These are phyloP conservation scores for Enteromius mattozi DNA, from an alignment of 2,797 vertebrate species.

Conservation along the genomic window DNA sequence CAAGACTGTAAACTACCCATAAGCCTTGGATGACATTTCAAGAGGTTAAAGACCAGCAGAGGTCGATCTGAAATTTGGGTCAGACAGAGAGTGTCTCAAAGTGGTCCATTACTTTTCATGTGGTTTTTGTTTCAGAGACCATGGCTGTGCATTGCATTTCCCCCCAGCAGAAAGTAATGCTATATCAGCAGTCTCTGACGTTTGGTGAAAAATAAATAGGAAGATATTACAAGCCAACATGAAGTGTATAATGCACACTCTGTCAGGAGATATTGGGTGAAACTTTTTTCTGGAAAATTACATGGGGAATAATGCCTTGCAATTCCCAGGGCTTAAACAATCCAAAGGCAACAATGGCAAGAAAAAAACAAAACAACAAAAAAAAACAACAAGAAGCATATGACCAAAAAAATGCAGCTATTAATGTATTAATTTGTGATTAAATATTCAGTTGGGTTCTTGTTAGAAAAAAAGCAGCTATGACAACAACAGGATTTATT, in stretches of 20 bases:
- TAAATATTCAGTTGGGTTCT: not conserved
- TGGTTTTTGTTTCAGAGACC: constrained; percentile 28
- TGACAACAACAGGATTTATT: not conserved
- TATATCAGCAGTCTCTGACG: constrained; percentile 73
- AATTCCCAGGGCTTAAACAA: not conserved
- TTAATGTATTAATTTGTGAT: not conserved
- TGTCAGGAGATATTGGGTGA: not conserved
- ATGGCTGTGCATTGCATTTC: constrained; percentile 57
- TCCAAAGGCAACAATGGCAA: not conserved
- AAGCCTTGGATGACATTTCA: not conserved
- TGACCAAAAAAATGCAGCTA: not conserved
- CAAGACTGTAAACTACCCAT: constrained; percentile 18
- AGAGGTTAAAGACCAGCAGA: not conserved
- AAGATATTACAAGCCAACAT: constrained; percentile 7
- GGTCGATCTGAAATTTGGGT: not conserved
- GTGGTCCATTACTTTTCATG: not conserved
- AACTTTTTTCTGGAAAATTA: not conserved
- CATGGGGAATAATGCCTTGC: not conserved
- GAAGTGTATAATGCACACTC: not conserved
- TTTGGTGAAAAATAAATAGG: constrained; percentile 62
- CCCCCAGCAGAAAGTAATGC: constrained; percentile 65
- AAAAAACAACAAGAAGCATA: no score
- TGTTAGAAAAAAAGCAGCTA: not conserved
- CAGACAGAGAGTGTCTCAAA: not conserved
- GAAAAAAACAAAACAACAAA: not conserved